Conservation (phyloP, 2,797 vertebrate genomes). For the Phoeniculus purpureus region DNA sequence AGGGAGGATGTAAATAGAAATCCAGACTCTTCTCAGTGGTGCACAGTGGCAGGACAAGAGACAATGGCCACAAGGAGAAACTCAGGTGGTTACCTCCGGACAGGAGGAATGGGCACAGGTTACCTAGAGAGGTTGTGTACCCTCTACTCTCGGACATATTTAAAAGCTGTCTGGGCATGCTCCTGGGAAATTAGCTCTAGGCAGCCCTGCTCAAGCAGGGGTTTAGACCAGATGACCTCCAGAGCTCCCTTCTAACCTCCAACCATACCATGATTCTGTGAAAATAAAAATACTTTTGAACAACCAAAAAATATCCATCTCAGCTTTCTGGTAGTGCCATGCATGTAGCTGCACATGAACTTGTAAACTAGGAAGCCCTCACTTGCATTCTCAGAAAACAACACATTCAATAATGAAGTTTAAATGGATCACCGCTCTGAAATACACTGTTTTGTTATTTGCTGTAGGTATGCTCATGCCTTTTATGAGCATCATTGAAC, state of each 20-base stretch:
- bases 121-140: background rate
- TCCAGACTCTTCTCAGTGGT: background rate
- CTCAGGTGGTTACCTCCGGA: background rate
- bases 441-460: background rate
- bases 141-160: background rate
- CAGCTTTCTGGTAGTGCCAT: background rate
- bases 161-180: background rate
- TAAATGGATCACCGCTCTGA: background rate
- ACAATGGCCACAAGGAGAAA: background rate
- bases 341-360: background rate
- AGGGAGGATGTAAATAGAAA: background rate
- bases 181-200: background rate
- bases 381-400: background rate
- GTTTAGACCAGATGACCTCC: background rate
- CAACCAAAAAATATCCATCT: background rate
- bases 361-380: background rate
- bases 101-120: background rate
- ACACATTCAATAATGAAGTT: background rate
- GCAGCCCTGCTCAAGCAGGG: background rate
- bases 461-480: background rate
- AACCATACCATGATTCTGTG: background rate
- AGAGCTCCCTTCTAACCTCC: background rate
- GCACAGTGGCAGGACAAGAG: background rate
- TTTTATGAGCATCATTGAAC: background rate
- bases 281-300: background rate